A percentile compares a stretch with the other conserved stretches of the same genome.
Conservation (phyloP, 2,888 invertebrate genomes). For the Hemaris fuciformis region DNA sequence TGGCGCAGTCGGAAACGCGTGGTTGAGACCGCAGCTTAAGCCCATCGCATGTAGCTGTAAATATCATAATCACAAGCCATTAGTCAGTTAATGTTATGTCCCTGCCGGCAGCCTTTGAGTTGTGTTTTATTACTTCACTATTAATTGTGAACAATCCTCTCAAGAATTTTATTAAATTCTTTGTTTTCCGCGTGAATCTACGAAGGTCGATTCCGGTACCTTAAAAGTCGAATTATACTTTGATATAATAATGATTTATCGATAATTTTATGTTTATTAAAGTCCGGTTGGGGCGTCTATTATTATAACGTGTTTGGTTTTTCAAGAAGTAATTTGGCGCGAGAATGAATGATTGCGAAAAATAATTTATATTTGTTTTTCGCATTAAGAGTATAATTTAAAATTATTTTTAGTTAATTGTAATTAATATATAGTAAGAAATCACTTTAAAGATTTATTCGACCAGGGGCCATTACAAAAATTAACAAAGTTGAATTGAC, state of each 20-base stretch:
- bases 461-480: too few species aligned
- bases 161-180: slow-evolving; percentile 22
- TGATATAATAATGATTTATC: neutral
- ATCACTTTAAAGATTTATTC: too few species aligned
- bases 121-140: slow-evolving; percentile 64
- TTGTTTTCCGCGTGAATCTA: slow-evolving; percentile 13
- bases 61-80: slow-evolving; percentile 79
- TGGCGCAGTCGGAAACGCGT: slow-evolving; percentile 24
- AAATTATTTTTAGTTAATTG: neutral
- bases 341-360: too few species aligned
- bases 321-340: neutral
- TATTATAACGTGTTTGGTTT: neutral
- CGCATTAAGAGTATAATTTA: neutral
- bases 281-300: neutral
- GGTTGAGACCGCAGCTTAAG: slow-evolving; percentile 50
- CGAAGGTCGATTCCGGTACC: neutral
- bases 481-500: too few species aligned
- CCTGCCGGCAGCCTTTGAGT: slow-evolving; percentile 70
- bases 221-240: neutral
- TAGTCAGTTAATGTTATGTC: slow-evolving; percentile 73
- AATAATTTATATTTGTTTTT: too few species aligned
- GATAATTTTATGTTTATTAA: neutral
- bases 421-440: too few species aligned
- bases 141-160: slow-evolving; percentile 63
- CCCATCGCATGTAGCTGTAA: slow-evolving; percentile 67